Evolutionary conservation across 2,797 vertebrate genomes (phyloP).

Genomic region (Staurois parvus): DNA sequence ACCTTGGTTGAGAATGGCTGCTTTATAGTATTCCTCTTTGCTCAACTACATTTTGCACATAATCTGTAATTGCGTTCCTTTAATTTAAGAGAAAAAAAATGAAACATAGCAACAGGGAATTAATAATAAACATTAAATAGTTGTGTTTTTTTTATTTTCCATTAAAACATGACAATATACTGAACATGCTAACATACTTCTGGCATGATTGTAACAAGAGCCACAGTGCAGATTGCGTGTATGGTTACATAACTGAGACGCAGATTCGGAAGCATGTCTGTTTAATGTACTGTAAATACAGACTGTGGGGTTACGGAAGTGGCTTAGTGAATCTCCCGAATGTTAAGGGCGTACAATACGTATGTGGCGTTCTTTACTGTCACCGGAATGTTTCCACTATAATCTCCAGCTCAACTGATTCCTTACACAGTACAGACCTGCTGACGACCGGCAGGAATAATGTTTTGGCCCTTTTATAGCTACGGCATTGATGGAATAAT

Average conservation of each 20-base stretch:
- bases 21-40: too few species aligned
- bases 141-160: too few species aligned
- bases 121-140: too few species aligned
- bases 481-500: background rate
- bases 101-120: too few species aligned
- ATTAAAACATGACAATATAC: too few species aligned
- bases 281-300: constrained; percentile 11
- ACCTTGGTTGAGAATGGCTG: too few species aligned
- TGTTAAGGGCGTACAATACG: background rate
- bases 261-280: background rate
- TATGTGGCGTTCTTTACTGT: constrained; percentile 13
- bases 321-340: background rate
- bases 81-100: too few species aligned
- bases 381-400: constrained; percentile 11
- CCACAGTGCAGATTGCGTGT: background rate
- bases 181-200: too few species aligned
- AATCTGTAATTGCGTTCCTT: too few species aligned
- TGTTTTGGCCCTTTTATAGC: constrained; percentile 21
- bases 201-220: background rate
- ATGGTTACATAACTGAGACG: background rate
- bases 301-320: background rate
- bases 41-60: too few species aligned
- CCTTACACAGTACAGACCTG: background rate
- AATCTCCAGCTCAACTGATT: background rate
- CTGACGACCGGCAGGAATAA: background rate